A percentile compares a stretch with the other conserved stretches of the same genome.
Evolutionary conservation across 2,797 vertebrate species (phyloP).

Genomic region (Lepilemur septentrionalis): DNA sequence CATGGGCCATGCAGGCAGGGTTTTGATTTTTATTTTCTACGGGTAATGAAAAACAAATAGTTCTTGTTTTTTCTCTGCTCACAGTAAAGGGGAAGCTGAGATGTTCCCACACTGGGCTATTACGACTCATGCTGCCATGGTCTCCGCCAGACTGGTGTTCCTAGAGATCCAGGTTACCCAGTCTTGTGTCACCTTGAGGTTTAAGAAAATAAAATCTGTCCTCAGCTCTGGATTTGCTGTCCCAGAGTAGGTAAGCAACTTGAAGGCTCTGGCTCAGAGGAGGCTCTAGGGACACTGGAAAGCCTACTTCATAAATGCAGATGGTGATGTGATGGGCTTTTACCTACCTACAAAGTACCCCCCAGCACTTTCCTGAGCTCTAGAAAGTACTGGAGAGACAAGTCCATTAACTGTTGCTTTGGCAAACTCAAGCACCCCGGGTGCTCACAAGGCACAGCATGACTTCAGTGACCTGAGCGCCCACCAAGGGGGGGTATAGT

Average conservation of each 20-base stretch:
- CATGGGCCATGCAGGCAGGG: too few relatives aligned
- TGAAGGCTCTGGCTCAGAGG: neutral
- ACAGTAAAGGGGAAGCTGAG: neutral
- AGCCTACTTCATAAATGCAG: neutral
- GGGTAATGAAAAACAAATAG: neutral
- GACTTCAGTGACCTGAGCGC: neutral
- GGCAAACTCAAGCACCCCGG: neutral
- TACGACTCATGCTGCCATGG: neutral
- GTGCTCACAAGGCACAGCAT: neutral
- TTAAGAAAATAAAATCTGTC: neutral
- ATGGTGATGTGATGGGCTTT: too few relatives aligned
- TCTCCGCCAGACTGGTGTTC: neutral
- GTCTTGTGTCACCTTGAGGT: neutral
- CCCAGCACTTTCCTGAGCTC: neutral
- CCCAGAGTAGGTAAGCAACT: neutral
- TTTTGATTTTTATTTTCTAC: neutral
- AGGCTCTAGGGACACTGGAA: neutral
- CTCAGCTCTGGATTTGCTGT: neutral
- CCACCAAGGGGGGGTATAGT: fast-evolving
- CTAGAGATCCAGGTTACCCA: neutral
- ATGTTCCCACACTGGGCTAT: neutral
- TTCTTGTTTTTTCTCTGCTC: neutral
- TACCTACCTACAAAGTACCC: neutral
- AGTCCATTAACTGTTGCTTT: neutral
- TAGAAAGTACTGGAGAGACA: neutral